Percentiles rank a stretch among this genome's conserved stretches.
phyloP scores from a whole-genome alignment of 1,140 invertebrate species.

The Bombus consobrinus region DNA sequence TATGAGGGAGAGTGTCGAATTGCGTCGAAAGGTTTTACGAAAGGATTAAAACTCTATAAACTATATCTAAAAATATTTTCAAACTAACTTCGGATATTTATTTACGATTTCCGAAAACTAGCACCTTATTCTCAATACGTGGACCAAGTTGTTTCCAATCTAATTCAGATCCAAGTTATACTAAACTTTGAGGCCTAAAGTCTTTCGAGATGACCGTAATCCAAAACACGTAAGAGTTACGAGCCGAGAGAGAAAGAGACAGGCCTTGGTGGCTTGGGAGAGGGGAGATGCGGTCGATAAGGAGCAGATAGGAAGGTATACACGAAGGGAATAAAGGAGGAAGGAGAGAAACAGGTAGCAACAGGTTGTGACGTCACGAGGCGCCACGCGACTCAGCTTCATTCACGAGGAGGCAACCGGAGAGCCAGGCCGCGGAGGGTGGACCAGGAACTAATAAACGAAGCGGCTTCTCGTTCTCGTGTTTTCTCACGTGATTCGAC shows the following conservation, averaged over 20 bases:
- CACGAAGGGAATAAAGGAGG: conserved; percentile 21
- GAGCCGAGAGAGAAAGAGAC: background rate
- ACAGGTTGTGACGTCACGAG: conserved; percentile 78
- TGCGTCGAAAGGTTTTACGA: no score
- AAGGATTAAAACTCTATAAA: no score
- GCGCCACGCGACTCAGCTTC: conserved; percentile 76
- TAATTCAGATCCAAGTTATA: no score
- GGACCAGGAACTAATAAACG: conserved; percentile 68
- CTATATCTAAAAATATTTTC: no score
- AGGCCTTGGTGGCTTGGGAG: background rate
- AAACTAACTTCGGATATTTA: no score
- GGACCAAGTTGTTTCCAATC: no score
- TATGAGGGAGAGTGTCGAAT: no score
- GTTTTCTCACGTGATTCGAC: conserved; percentile 69
- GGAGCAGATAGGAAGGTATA: conserved; percentile 14
- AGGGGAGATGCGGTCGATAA: conserved; percentile 11
- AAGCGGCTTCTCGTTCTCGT: conserved; percentile 48
- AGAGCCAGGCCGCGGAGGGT: conserved; percentile 42
- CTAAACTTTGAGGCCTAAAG: background rate
- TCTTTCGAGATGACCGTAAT: background rate
- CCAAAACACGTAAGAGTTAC: background rate
- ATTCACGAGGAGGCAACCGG: conserved; percentile 71
- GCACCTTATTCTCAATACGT: no score
- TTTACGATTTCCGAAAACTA: no score
- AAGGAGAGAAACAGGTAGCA: conserved; percentile 74